Percentiles rank a stretch among this genome's conserved stretches.
phyloP scores from a whole-genome alignment of 1,140 invertebrate genomes.

The Danaus melanippus region DNA sequence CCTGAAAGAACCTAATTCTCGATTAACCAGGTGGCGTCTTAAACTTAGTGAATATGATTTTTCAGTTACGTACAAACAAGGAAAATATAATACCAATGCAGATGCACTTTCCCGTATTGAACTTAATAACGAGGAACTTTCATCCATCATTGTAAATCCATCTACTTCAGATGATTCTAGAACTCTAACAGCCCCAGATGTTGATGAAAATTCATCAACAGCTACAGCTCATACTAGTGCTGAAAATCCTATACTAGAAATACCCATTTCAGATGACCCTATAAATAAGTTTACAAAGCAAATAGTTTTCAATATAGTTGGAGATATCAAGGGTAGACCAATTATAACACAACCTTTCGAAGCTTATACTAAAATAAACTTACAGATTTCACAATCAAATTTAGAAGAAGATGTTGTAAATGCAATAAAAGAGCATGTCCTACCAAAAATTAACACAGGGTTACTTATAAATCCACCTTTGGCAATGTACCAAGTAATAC shows the following conservation, averaged over 20 bases:
- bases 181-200: no score
- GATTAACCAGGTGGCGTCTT: constrained; percentile 15
- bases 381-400: constrained; percentile 18
- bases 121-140: constrained; percentile 14
- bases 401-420: constrained; percentile 18
- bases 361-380: constrained; percentile 12
- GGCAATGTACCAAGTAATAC: constrained; percentile 18
- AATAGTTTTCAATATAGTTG: constrained; percentile 12
- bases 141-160: constrained; percentile 12
- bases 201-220: constrained; percentile 8
- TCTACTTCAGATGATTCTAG: neutral
- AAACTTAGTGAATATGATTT: constrained; percentile 17
- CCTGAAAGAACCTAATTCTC: constrained; percentile 48
- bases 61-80: constrained; percentile 19
- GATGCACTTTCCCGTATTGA: constrained; percentile 15
- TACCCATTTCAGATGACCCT: constrained; percentile 21
- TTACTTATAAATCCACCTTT: constrained; percentile 13
- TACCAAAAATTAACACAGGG: constrained; percentile 17
- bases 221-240: constrained; percentile 11
- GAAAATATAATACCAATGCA: constrained; percentile 16
- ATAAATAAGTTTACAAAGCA: constrained; percentile 21
- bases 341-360: constrained; percentile 16
- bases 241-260: constrained; percentile 21
- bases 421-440: constrained; percentile 20
- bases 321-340: no score